Evolutionary conservation across 2,888 invertebrate species (phyloP).

Genomic region (Philhelius pedissequus): DNA sequence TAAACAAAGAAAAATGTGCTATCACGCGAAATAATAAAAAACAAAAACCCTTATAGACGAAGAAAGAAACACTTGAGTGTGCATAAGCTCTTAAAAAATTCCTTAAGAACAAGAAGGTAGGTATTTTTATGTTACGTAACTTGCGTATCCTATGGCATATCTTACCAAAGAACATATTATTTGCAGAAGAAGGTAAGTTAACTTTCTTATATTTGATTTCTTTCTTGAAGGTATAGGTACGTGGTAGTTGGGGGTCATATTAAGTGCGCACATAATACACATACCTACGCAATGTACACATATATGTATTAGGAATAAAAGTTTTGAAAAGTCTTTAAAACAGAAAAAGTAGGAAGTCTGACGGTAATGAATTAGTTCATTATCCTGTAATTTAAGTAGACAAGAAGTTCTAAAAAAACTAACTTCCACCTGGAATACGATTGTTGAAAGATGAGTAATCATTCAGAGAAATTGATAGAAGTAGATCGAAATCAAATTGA

Average conservation of each 20-base stretch:
- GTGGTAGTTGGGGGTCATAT: background rate
- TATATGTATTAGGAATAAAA: background rate
- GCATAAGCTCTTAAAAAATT: slow-evolving; percentile 11
- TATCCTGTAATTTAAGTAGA: too few relatives aligned
- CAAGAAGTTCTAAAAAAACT: too few relatives aligned
- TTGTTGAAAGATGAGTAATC: too few relatives aligned
- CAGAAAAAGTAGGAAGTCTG: too few relatives aligned
- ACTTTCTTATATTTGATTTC: background rate
- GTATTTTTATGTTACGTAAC: background rate
- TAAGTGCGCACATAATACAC: background rate
- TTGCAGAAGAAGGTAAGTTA: background rate
- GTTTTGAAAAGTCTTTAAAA: background rate
- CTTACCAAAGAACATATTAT: background rate
- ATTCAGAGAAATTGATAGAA: too few relatives aligned
- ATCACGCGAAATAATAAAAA: slow-evolving; percentile 7
- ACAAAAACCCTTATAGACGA: background rate
- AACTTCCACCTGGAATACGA: too few relatives aligned
- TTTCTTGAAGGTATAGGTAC: background rate
- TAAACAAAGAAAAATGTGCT: slow-evolving; percentile 38
- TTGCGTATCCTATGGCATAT: background rate
- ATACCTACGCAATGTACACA: background rate
- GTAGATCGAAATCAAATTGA: too few relatives aligned
- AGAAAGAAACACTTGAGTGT: background rate
- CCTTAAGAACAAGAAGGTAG: background rate
- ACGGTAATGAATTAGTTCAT: too few relatives aligned